Evolutionary conservation across 2,113 vertebrate species (phyloP).

Genomic region (Craseonycteris thonglongyai): DNA sequence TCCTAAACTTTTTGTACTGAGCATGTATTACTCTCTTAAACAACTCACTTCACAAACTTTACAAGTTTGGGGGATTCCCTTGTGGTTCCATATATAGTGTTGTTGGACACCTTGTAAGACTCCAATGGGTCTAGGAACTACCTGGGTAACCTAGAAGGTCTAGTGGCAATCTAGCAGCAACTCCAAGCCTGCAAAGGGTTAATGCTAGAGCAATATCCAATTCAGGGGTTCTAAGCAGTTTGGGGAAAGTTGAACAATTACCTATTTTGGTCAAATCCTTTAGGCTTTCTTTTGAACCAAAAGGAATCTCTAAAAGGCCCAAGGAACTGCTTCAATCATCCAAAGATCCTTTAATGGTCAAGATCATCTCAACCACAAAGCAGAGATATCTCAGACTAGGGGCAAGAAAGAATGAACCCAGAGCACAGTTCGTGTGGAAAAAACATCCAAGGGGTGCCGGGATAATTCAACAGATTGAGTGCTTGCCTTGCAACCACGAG

Average conservation of each 20-base stretch:
- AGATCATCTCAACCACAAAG: neutral
- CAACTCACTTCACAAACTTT: conserved; percentile 11
- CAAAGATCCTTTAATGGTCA: neutral
- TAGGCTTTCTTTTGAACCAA: neutral
- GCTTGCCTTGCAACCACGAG: too few relatives aligned
- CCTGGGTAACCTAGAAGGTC: neutral
- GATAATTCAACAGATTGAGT: too few relatives aligned
- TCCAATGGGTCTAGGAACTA: neutral
- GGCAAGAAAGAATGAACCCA: neutral
- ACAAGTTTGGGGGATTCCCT: neutral
- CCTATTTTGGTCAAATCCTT: neutral
- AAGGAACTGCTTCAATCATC: neutral
- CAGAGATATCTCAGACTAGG: neutral
- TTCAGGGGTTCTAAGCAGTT: neutral
- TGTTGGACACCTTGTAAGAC: neutral
- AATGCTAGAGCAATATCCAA: neutral
- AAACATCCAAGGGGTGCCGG: too few relatives aligned
- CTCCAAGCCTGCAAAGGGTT: neutral
- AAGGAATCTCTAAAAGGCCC: neutral
- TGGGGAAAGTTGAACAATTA: neutral
- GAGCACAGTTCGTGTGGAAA: neutral
- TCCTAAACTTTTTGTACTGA: neutral
- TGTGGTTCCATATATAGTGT: neutral
- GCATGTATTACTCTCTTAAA: neutral
- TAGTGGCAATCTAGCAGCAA: neutral